Percentiles rank a stretch among this genome's conserved stretches.
phyloP scores from a whole-genome alignment of 2,113 vertebrate species.

The Burhinus oedicnemus region DNA sequence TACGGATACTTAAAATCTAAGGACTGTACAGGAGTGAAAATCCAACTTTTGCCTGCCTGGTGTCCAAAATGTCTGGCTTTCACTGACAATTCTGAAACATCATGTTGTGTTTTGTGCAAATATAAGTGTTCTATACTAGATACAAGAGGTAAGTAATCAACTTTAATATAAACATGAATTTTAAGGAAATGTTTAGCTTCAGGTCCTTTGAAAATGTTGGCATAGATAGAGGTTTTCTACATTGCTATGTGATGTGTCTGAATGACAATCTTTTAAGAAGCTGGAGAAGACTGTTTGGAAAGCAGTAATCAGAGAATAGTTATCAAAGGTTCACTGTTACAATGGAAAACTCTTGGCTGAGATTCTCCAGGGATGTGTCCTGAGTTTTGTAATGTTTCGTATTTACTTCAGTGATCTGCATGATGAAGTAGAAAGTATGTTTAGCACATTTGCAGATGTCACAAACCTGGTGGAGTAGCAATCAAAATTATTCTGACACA shows the following conservation, averaged over 20 bases:
- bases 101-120: not conserved
- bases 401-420: not conserved
- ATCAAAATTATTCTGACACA: conserved; percentile 27
- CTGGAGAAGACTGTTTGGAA: not conserved
- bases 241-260: not conserved
- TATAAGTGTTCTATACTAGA: not conserved
- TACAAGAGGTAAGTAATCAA: not conserved
- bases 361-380: not conserved
- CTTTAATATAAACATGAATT: not conserved
- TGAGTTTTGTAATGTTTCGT: not conserved
- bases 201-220: not conserved
- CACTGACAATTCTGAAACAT: not conserved
- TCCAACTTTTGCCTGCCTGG: not conserved
- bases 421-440: not conserved
- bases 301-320: not conserved
- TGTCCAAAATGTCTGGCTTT: not conserved
- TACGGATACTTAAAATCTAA: not conserved
- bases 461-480: not conserved
- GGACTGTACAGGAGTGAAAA: not conserved
- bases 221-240: not conserved
- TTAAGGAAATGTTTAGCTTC: not conserved
- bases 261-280: not conserved
- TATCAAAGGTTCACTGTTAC: not conserved
- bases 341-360: not conserved
- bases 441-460: not conserved